phyloP scores from a whole-genome alignment of 1,140 invertebrate species.

The Nylanderia fulva region DNA sequence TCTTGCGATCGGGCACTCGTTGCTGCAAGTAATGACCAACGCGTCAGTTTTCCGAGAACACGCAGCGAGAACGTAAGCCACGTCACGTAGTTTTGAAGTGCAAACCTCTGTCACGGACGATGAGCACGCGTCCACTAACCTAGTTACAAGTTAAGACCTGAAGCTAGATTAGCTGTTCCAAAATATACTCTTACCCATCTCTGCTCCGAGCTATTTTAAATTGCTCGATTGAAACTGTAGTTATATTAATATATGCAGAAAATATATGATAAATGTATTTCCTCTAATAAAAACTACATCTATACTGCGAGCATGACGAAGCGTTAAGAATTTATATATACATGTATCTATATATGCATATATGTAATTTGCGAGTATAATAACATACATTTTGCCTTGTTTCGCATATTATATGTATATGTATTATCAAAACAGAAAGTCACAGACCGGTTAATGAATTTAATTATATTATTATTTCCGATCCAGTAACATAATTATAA shows the following conservation, averaged over 20 bases:
- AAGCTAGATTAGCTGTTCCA: slow-evolving; percentile 60
- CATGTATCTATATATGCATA: too few species aligned
- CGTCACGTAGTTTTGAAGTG: slow-evolving; percentile 66
- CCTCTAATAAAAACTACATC: not conserved
- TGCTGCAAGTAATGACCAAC: slow-evolving; percentile 61
- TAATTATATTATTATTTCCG: slow-evolving; percentile 43
- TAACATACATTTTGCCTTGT: slow-evolving; percentile 17
- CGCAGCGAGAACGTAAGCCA: slow-evolving; percentile 52
- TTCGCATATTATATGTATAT: slow-evolving; percentile 4
- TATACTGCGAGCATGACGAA: not conserved
- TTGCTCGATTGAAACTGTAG: not conserved
- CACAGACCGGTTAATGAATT: slow-evolving; percentile 43
- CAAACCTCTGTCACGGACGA: slow-evolving; percentile 57
- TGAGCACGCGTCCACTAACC: slow-evolving; percentile 69
- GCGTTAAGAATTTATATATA: slow-evolving; percentile 27
- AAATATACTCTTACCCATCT: slow-evolving; percentile 55
- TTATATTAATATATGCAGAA: not conserved
- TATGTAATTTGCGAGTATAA: slow-evolving; percentile 13
- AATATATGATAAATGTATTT: not conserved
- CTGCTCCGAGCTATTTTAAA: slow-evolving; percentile 46
- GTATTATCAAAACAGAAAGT: slow-evolving; percentile 43
- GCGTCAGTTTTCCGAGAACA: slow-evolving; percentile 43
- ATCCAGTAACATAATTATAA: slow-evolving; percentile 35
- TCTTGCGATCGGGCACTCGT: slow-evolving; percentile 31
- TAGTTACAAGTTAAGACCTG: slow-evolving; percentile 64